These are phyloP conservation scores for Nylanderia fulva DNA, from an alignment of 1,140 invertebrate species.

Conservation along the genomic window DNA sequence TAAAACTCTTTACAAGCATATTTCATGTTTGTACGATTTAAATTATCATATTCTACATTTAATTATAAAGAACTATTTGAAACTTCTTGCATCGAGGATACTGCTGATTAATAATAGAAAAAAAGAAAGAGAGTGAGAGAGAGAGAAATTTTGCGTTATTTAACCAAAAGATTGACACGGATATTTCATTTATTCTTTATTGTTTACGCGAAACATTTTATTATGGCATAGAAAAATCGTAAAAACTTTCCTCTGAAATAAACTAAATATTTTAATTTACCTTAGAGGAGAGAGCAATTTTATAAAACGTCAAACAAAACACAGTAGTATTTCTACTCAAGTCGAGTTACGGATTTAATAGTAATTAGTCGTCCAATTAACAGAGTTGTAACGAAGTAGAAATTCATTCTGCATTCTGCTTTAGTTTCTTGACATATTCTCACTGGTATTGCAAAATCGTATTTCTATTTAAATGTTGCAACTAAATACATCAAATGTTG, in stretches of 20 bases:
- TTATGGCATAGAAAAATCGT: not conserved
- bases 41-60: not conserved
- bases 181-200: constrained; percentile 14
- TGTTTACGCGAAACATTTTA: not conserved
- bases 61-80: not conserved
- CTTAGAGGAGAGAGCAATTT: constrained; percentile 28
- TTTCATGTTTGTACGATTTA: not conserved
- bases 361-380: constrained; percentile 63
- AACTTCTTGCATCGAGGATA: not conserved
- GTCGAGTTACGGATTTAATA: constrained; percentile 33
- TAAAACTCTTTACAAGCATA: not conserved
- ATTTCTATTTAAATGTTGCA: not conserved
- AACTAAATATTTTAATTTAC: constrained; percentile 48
- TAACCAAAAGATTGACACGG: not conserved
- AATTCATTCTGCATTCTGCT: constrained; percentile 48
- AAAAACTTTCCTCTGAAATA: constrained; percentile 16
- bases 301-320: constrained; percentile 28
- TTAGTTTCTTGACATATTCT: constrained; percentile 21
- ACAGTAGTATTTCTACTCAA: constrained; percentile 11
- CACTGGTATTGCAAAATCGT: not conserved
- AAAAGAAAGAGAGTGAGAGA: too few relatives aligned
- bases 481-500: not conserved
- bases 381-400: constrained; percentile 27
- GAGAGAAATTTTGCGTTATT: not conserved
- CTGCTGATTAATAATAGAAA: not conserved